Conservation (phyloP, 2,113 vertebrate genomes). For the Hippopotamus amphibius region DNA sequence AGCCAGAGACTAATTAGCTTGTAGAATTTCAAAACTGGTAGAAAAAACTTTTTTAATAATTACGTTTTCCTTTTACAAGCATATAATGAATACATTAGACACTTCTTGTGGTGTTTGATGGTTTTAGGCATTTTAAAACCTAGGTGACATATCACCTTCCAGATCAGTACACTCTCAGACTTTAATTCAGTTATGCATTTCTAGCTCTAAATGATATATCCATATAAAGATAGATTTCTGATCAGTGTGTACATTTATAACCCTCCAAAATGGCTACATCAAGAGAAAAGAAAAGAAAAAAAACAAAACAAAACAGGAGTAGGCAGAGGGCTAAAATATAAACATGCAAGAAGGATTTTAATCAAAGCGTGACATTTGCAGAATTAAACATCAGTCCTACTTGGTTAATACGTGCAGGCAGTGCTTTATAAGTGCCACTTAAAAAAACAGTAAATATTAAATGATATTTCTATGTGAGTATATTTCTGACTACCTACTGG, state of each 20-base stretch:
- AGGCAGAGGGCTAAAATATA: background rate
- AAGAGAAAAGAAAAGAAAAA: background rate
- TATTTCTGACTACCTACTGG: conserved; percentile 27
- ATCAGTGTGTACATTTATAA: conserved; percentile 30
- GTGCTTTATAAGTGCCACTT: background rate
- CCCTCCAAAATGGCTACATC: background rate
- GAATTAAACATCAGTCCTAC: background rate
- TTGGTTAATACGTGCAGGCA: background rate
- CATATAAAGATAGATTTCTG: conserved; percentile 16
- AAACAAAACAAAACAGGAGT: background rate
- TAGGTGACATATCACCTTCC: conserved; percentile 14
- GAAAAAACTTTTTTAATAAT: background rate
- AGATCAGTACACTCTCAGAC: conserved; percentile 10
- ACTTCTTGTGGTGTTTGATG: background rate
- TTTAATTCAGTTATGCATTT: conserved; percentile 43
- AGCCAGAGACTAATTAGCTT: conserved; percentile 16
- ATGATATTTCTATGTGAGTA: background rate
- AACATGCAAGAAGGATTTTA: conserved; percentile 27
- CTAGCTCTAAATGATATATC: conserved; percentile 24
- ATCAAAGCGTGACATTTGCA: conserved; percentile 26
- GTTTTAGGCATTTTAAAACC: conserved; percentile 42
- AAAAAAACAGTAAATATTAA: conserved; percentile 53
- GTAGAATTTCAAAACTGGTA: conserved; percentile 28
- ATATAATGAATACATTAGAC: background rate
- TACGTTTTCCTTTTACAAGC: conserved; percentile 20